A percentile compares a stretch with the other conserved stretches of the same genome.
phyloP scores from a whole-genome alignment of 1,140 invertebrate species.

The Kradibia gibbosae region DNA sequence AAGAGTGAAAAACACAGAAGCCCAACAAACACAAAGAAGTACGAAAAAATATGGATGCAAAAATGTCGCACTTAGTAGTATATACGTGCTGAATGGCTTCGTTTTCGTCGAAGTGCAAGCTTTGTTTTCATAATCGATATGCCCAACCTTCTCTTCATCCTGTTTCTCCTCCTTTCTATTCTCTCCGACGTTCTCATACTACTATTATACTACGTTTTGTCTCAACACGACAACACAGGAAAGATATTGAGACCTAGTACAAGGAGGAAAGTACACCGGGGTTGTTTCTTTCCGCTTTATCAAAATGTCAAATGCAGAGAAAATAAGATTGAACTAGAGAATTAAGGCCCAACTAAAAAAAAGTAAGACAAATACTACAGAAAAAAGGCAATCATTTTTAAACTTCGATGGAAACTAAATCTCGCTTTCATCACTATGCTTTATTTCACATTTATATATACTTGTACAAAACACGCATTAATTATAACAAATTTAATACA shows the following conservation, averaged over 20 bases:
- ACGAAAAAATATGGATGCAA: not conserved
- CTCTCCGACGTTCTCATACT: slow-evolving; percentile 8
- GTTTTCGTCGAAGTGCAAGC: slow-evolving; percentile 47
- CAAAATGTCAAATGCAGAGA: slow-evolving; percentile 42
- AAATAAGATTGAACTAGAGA: not conserved
- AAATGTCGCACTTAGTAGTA: slow-evolving; percentile 3
- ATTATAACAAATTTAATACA: slow-evolving; percentile 12
- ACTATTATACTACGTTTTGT: not conserved
- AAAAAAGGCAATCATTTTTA: not conserved
- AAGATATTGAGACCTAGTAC: not conserved
- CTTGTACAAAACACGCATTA: not conserved
- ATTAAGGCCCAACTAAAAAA: slow-evolving; percentile 24
- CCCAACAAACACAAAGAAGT: slow-evolving; percentile 13
- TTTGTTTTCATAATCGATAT: slow-evolving; percentile 52
- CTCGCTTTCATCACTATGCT: not conserved
- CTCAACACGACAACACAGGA: not conserved
- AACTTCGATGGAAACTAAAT: not conserved
- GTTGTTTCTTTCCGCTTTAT: slow-evolving; percentile 39
- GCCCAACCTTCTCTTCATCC: not conserved
- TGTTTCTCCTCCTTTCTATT: not conserved
- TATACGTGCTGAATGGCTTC: slow-evolving; percentile 38
- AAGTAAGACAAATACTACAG: not conserved
- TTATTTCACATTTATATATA: not conserved
- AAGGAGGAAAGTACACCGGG: slow-evolving; percentile 16
- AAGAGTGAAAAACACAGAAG: slow-evolving; percentile 31